phyloP scores from a whole-genome alignment of 2,113 vertebrate genomes.

The Tretioscincus oriximinensis region DNA sequence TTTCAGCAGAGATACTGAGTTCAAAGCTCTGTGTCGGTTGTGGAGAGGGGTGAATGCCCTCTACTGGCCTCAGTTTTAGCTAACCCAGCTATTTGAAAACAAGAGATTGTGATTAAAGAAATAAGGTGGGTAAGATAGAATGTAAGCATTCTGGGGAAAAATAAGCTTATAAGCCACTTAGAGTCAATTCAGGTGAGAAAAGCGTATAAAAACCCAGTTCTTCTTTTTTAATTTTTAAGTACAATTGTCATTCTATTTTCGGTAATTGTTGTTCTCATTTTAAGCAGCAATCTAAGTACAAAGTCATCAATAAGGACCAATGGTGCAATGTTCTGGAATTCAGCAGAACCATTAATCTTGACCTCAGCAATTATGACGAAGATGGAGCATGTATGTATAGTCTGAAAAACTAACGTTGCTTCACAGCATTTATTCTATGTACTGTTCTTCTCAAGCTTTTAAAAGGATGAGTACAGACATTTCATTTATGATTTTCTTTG shows the following conservation, averaged over 20 bases:
- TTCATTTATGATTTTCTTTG: slow-evolving; percentile 42
- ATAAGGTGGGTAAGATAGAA: too few species aligned
- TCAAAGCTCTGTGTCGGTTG: too few species aligned
- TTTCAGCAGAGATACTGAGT: too few species aligned
- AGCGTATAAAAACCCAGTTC: too few species aligned
- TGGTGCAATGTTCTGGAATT: slow-evolving; percentile 99
- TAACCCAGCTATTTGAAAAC: too few species aligned
- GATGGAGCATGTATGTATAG: slow-evolving; percentile 94
- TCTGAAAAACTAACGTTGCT: not conserved
- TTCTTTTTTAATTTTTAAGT: too few species aligned
- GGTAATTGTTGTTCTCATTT: slow-evolving; percentile 61
- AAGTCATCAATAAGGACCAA: slow-evolving; percentile 99
- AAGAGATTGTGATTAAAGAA: too few species aligned
- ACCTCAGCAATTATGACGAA: slow-evolving; percentile 99
- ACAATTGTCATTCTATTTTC: not conserved
- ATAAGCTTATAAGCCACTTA: too few species aligned
- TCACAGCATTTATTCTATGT: not conserved
- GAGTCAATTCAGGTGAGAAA: too few species aligned
- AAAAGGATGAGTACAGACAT: not conserved
- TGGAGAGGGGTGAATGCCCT: too few species aligned
- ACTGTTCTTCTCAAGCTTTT: not conserved
- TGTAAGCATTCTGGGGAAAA: too few species aligned
- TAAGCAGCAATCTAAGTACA: slow-evolving; percentile 97
- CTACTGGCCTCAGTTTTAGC: too few species aligned
- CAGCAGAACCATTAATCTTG: slow-evolving; percentile 97